These are phyloP conservation scores for Zaprionus camerounensis DNA, from an alignment of 1,140 invertebrate species.

Conservation along the genomic window DNA sequence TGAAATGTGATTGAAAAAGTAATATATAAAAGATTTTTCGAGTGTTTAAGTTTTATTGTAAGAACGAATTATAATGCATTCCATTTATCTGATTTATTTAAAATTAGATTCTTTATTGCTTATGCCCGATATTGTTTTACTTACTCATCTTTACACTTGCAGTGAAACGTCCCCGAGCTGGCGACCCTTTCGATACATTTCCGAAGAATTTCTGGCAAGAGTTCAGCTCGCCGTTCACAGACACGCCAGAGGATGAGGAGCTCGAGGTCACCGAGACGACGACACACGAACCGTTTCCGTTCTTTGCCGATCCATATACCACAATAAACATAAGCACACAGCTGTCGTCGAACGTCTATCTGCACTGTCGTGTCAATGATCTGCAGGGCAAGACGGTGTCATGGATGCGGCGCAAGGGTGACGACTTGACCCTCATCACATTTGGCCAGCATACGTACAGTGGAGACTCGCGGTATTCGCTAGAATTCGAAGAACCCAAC, in stretches of 20 bases:
- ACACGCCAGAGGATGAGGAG: slow-evolving; percentile 84
- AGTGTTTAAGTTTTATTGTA: no score
- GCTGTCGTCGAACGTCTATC: slow-evolving; percentile 87
- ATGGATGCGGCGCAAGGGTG: slow-evolving; percentile 90
- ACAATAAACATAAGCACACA: slow-evolving; percentile 89
- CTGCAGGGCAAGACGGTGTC: slow-evolving; percentile 92
- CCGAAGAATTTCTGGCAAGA: slow-evolving; percentile 87
- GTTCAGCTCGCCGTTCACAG: slow-evolving; percentile 87
- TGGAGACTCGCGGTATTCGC: slow-evolving; percentile 90
- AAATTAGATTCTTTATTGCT: neutral
- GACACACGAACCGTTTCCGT: slow-evolving; percentile 87
- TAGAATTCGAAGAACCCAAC: slow-evolving; percentile 90
- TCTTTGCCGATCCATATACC: slow-evolving; percentile 87
- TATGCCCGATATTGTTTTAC: neutral
- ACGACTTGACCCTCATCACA: slow-evolving; percentile 90
- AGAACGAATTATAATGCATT: no score
- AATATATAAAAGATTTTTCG: no score
- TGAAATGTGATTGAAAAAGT: no score
- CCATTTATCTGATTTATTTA: no score
- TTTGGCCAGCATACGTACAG: slow-evolving; percentile 92
- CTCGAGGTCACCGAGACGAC: slow-evolving; percentile 83
- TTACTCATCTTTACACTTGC: neutral
- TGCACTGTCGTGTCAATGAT: slow-evolving; percentile 90
- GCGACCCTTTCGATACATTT: slow-evolving; percentile 83
- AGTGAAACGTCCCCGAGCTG: slow-evolving; percentile 83